phyloP scores from a whole-genome alignment of 2,797 vertebrate species.

The Spea hammondii region DNA sequence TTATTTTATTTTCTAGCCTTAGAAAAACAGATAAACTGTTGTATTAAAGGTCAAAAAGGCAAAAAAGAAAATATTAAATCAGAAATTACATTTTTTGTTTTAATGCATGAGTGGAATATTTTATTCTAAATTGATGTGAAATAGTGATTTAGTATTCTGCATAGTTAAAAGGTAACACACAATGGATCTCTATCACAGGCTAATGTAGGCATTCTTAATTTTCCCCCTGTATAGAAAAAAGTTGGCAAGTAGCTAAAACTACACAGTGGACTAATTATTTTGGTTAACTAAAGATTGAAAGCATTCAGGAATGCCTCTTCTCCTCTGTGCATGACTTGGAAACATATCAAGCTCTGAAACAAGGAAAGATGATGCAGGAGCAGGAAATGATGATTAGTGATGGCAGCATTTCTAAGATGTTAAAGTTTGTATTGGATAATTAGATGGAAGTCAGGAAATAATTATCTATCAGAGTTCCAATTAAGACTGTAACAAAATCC shows the following conservation, averaged over 20 bases:
- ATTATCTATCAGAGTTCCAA: constrained; percentile 42
- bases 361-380: constrained; percentile 45
- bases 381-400: constrained; percentile 50
- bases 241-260: constrained; percentile 24
- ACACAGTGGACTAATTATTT: constrained; percentile 52
- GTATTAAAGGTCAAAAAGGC: not conserved
- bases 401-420: constrained; percentile 32
- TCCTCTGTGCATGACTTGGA: constrained; percentile 46
- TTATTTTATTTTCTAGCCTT: not conserved
- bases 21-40: not conserved
- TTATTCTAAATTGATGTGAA: not conserved
- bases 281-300: constrained; percentile 44
- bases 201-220: constrained; percentile 32
- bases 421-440: constrained; percentile 49
- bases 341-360: constrained; percentile 35
- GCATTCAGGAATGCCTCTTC: constrained; percentile 42
- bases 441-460: constrained; percentile 49
- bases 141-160: constrained; percentile 22
- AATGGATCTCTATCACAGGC: not conserved
- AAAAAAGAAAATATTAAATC: not conserved
- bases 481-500: constrained; percentile 46
- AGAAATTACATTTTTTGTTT: too few relatives aligned
- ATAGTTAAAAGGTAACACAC: constrained; percentile 26
- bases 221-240: constrained; percentile 41
- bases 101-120: too few relatives aligned